Base-by-base conservation (phyloP, 2,888 invertebrate species). In the Adelognathus sp. region DNA sequence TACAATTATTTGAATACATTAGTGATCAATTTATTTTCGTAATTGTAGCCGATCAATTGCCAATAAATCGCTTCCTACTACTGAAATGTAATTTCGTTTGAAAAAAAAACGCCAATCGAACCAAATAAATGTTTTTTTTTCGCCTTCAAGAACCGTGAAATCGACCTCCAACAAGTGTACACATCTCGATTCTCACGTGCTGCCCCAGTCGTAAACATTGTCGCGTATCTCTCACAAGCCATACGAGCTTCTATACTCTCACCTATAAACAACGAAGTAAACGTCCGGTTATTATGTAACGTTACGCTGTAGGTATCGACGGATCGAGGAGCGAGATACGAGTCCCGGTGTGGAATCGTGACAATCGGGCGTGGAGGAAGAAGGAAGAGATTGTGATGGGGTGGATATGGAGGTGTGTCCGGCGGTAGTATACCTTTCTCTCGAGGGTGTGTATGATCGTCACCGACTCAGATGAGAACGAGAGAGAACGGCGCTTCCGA, bases 201-300 rank as follows among this genome's bases (percentile, higher is more conserved):
- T 3, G 44, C 50, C 60, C n/a, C n/a, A 52, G 27, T 61, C 66
- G 18, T 66, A 61, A 71, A 74, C 18, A 60, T 27, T 41, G 60
- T 21, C 54, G n/a, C 61, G 31, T 54, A 31, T 74, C 24, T 50
- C 46, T 54, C 41, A 66, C 46, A 33, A 66, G n/a, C 41, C 44
- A 11, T 11, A 39, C 39, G 58, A 27, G 18, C 14, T 7, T 3
- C 6, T 9, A 29, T 5, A 11, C 58, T 21, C 50, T 69, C 79
- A 71, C 79, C 69, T 76, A 86, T 85, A 85, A 87, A 87, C 85
- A 86, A 86, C 82, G 82, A n/a, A 78, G 81, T 87, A 86, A 86
- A 86, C 83, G 82, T 80, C 79, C 74, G 81, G 84, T 86, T 88
- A 86, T 87, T 83, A 85, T 78, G 83, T 83, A 82, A 73, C 69